Percentiles rank a stretch among this genome's conserved stretches.
Conservation (phyloP, 1,140 invertebrate genomes). For the Drosophila truncata region DNA sequence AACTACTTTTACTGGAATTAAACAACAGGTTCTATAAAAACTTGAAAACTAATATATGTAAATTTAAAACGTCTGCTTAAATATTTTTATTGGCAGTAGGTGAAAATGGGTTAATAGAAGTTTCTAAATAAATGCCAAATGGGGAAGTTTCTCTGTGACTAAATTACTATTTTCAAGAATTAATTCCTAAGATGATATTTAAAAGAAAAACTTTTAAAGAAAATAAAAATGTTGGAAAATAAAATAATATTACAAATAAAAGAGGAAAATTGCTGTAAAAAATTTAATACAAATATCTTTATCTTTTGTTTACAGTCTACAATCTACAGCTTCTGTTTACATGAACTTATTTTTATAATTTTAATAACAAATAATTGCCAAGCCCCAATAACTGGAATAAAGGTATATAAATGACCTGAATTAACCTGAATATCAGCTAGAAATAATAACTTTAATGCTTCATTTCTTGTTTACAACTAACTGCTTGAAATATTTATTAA, state of each 20-base stretch:
- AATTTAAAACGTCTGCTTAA: neutral
- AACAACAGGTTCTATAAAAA: conserved; percentile 10
- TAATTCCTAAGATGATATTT: neutral
- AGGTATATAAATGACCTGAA: neutral
- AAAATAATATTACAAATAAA: neutral
- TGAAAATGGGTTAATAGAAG: conserved; percentile 4
- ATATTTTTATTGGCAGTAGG: neutral
- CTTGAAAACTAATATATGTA: neutral
- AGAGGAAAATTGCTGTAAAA: neutral
- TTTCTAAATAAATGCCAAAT: neutral
- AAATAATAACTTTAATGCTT: neutral
- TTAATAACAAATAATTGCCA: neutral
- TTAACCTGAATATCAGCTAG: neutral
- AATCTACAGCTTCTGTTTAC: neutral
- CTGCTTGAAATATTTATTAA: neutral
- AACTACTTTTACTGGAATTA: neutral
- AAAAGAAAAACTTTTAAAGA: neutral
- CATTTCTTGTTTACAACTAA: conserved; percentile 11
- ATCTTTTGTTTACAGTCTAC: neutral
- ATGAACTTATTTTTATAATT: neutral
- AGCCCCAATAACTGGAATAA: neutral
- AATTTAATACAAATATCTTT: neutral
- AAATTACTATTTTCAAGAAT: neutral
- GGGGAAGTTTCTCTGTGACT: neutral
- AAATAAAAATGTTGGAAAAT: neutral